Base-by-base conservation (phyloP, 1,140 invertebrate genomes). In the Heliothis subflexa region DNA sequence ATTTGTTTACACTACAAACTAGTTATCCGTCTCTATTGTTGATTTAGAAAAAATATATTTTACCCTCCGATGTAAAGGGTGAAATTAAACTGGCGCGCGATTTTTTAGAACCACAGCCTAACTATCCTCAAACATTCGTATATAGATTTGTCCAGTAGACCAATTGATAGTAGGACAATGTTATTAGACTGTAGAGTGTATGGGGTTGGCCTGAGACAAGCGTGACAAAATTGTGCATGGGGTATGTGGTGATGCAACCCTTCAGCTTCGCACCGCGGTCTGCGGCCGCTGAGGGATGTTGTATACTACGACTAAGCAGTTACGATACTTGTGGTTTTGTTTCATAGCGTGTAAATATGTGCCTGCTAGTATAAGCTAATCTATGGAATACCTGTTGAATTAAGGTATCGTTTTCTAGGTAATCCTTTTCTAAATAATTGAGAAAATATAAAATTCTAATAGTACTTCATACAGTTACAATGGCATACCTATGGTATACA, bases 1-100 rank as follows among this genome's bases (percentile, higher is more conserved):
- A 91, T 92, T 93, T 93, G 90, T 93, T 93, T 93, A 89, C 92
- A 92, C 89, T 91, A 85, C 84, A 90, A 91, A 89, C 86, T 91
- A 91, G 87, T 89, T 90, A 92, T 86, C 80, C 85, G 73, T 85
- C 81, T 85, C 85, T 80, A 87, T 91, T 92, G 90, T 93, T 90
- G 86, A 85, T 86, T 90, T 90, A 89, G 86, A 91, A 87, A 87
- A 87, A 85, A 79, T 85, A 89, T 89, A 89, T 90, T 89, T 77
- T 86, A 89, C 80, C 79, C 84, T 79, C 86, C 87, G 81, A 82
- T 81, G 83, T 71, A 84, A 83, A 81, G 83, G 83, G 83, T 81
- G 81, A 77, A 77, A 55, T 77, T 68, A 49, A 75, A 66, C 21
- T 59, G 33, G 12, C 55, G 55, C n/a, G 59, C 18, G 16, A 18